Base-by-base conservation (phyloP, 2,113 vertebrate species). In the Dolichallabes microphthalmus region DNA sequence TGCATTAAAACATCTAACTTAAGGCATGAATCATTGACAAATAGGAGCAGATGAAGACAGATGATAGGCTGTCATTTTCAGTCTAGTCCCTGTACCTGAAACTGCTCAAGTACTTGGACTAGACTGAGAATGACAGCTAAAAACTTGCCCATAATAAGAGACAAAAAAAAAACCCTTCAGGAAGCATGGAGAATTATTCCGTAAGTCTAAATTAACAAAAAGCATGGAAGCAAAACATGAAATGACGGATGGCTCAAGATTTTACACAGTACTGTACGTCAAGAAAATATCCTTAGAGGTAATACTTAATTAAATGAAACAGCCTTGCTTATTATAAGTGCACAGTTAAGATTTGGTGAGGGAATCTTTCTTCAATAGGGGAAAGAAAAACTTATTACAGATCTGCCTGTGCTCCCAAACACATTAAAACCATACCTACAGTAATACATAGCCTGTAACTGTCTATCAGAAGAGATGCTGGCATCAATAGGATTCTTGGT, bases 371-470 rank as follows among this genome's bases (percentile, higher is more conserved):
- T 45, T 50, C 5, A 57, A 32, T 14, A 63, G 27, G 80, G 27
- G n/a, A 22, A 25, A 58, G n/a, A 19, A 8, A 0, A 30, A 81
- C 1, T 55, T 83, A 60, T 30, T 52, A 27, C 50, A 53, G 12
- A 27, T 27, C 25, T 75, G 17, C 32, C 82, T 55, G 32, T 53
- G 27, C 27, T 30, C 27, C 14, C 8, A 55, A 66, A 55, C 8
- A 9, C 61, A 78, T 27, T 78, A 20, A 25, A 5, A 60, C 30
- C 30, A 58, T 27, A 27, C 15, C 13, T 27, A n/a, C n/a, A n/a
- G n/a, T n/a, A 81, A 64, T 57, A 82, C 52, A 55, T 68, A 69
- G 55, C 80, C 27, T 69, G 19, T 17, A 82, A 2, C 50, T n/a
- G 69, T 69, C 80, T 57, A 69, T 69, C 64, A 57, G 12, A 69